Evolutionary conservation across 2,797 vertebrate species (phyloP), one percentile per base, ranked within the genome.

Genomic region (Helicolenus hilgendorfi): DNA sequence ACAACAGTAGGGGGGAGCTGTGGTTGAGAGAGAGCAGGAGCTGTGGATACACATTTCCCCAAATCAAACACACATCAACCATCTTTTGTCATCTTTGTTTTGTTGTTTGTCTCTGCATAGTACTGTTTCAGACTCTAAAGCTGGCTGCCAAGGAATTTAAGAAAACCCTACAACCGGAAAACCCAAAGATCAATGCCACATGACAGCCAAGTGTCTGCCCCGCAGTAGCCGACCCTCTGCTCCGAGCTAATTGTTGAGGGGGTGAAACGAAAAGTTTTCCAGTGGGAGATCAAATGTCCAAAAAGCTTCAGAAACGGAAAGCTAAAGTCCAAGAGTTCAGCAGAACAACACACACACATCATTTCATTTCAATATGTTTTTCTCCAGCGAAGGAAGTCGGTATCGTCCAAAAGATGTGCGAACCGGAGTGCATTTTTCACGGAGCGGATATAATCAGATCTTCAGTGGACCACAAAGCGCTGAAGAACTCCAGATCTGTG

Each of bases 21-120:
- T 81, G 84, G 65, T 88, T 95, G 91, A 94, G 72, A 89, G 72
- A 95, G 74, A 84, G 72, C 88, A 95, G 92, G 75, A 90, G 81
- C 63, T 86, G 67, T 38, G 20, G 69, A 71, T 72, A 83, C 64
- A 88, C 20, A 35, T 58, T 70, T 90, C 36, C 38, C 18, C 63
- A 68, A 20, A 72, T 14, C 22, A 65, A 11, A 67, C 35, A 67
- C 31, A 64, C 62, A 22, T 56, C 15, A 62, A 20, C 64, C 35
- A 24, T 36, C n/a, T 41, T 68, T 68, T 68, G 15, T 53, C 27
- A 35, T 18, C n/a, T 11, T 62, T 24, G 68, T 31, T 38, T 76
- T 49, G 4, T 49, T n/a, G 2, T 45, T 69, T 58, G 6, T 58
- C 31, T 73, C 11, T 67, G 6, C 56, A 5, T 29, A 79, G 38